Base-by-base conservation (phyloP, 2,113 vertebrate genomes). In the Apteryx owenii region DNA sequence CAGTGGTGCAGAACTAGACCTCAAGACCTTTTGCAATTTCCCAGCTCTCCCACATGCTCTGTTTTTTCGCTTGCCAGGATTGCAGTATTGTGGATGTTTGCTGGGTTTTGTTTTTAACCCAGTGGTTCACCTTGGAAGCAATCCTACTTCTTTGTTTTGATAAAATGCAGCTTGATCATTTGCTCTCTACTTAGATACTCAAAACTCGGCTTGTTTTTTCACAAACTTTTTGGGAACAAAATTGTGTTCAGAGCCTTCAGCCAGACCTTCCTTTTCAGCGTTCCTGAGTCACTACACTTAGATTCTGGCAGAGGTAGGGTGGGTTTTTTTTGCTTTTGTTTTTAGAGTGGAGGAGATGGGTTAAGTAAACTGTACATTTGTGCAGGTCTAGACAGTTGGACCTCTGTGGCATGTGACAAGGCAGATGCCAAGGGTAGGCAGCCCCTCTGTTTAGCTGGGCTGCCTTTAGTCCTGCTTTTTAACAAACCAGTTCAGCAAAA, bases 111-210 rank as follows among this genome's bases (percentile, higher is more conserved):
- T 84, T 89, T 91, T 56, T 71, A 38, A 77, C 50, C 78, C 61
- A 79, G 46, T 29, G 80, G 53, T 95, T 94, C 64, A 88, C 75
- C 44, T 91, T 96, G 95, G 93, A 97, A 94, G 29, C 26, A 68
- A 77, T 93, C 84, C 89, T 92, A 26, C 19, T 95, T 44, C 83
- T 95, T 85, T 95, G 66, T 93, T 91, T 91, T 77, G 75, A 87
- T 54, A 95, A 93, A 86, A 89, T 36, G 38, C 21, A 90, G 77
- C 51, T 69, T 53, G 56, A 64, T 56, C 0, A 0, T 70, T 77
- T 76, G 79, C 29, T 73, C 36, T 89, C 66, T 81, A 26, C 81
- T 87, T 82, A 70, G 53, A 51, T 79, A 65, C 56, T 90, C 75
- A 46, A 96, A 97, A 87, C 15, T 81, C n/a, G 36, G 36, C 44